These are phyloP conservation scores for Agrotis exclamationis DNA, from an alignment of 2,888 invertebrate genomes.

Conservation along the genomic window DNA sequence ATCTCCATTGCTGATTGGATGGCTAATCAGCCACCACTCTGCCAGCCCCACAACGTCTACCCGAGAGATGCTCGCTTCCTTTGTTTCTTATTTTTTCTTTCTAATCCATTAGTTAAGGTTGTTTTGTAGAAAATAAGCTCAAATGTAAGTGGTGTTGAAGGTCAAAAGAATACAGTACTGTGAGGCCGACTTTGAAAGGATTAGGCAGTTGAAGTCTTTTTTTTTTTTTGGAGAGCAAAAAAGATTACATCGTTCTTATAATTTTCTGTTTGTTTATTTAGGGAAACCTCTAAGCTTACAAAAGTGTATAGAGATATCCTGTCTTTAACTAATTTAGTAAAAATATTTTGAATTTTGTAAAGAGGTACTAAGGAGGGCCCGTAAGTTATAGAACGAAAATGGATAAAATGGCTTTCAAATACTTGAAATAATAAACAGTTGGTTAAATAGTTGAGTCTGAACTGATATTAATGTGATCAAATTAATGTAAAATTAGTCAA, in stretches of 20 bases:
- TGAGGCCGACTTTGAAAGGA: slow-evolving; percentile 15
- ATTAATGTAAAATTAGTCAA: not conserved
- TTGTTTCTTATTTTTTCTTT: slow-evolving; percentile 52
- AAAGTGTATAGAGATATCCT: not conserved
- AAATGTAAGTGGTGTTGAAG: slow-evolving; percentile 44
- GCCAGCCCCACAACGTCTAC: not conserved
- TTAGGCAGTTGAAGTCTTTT: not conserved
- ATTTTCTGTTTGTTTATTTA: not conserved
- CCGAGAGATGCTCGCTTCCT: slow-evolving; percentile 10
- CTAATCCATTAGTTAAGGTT: slow-evolving; percentile 60
- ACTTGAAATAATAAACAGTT: too few species aligned
- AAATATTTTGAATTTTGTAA: too few species aligned
- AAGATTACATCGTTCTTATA: not conserved
- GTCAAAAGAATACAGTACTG: not conserved
- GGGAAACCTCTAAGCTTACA: not conserved
- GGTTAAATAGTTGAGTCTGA: too few species aligned
- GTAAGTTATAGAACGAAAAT: too few species aligned
- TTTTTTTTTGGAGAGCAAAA: not conserved
- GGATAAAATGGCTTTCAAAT: too few species aligned
- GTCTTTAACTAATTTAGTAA: too few species aligned
- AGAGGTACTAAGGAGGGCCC: too few species aligned
- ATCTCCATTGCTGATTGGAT: slow-evolving; percentile 55
- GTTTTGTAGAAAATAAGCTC: slow-evolving; percentile 45
- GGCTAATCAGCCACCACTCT: slow-evolving; percentile 49
- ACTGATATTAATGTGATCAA: not conserved